These are phyloP conservation scores for Caloenas nicobarica DNA, from an alignment of 2,113 vertebrate species.

Conservation along the genomic window DNA sequence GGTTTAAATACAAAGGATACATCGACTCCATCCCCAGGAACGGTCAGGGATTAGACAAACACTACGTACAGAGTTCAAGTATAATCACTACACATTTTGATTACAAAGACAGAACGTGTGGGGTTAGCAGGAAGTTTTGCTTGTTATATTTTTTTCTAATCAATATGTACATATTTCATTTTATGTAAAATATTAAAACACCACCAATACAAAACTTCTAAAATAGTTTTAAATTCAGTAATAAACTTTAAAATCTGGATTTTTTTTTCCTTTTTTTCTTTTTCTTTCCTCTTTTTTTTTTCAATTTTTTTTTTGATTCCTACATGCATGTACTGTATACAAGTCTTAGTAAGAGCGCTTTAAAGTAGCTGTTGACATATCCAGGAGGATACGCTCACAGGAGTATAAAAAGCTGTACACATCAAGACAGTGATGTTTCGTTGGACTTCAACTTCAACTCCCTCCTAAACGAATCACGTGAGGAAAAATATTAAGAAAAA, in stretches of 20 bases:
- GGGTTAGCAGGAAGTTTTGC: slow-evolving; percentile 81
- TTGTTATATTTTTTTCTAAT: slow-evolving; percentile 82
- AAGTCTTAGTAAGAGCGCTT: slow-evolving; percentile 83
- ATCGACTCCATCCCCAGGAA: slow-evolving; percentile 77
- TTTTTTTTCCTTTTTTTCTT: neutral
- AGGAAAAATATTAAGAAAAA: slow-evolving; percentile 45
- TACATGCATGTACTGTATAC: slow-evolving; percentile 80
- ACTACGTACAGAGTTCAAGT: slow-evolving; percentile 87
- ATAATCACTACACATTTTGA: slow-evolving; percentile 84
- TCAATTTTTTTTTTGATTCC: slow-evolving; percentile 50
- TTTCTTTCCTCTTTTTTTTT: neutral
- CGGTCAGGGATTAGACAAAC: slow-evolving; percentile 82
- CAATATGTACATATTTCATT: slow-evolving; percentile 85
- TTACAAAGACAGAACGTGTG: slow-evolving; percentile 83
- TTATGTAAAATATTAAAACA: slow-evolving; percentile 87
- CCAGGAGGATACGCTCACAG: slow-evolving; percentile 75
- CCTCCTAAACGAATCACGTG: slow-evolving; percentile 65
- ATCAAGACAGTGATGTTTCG: slow-evolving; percentile 67
- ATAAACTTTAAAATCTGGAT: slow-evolving; percentile 84
- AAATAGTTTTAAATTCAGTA: slow-evolving; percentile 86
- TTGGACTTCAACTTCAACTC: slow-evolving; percentile 69
- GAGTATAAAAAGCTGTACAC: slow-evolving; percentile 83
- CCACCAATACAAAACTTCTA: slow-evolving; percentile 88
- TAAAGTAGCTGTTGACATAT: slow-evolving; percentile 77
- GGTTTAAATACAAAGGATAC: slow-evolving; percentile 85